Evolutionary conservation across 1,140 invertebrate species (phyloP), one percentile per base, ranked within the genome.

Genomic region (Drosophila kepulauana): DNA sequence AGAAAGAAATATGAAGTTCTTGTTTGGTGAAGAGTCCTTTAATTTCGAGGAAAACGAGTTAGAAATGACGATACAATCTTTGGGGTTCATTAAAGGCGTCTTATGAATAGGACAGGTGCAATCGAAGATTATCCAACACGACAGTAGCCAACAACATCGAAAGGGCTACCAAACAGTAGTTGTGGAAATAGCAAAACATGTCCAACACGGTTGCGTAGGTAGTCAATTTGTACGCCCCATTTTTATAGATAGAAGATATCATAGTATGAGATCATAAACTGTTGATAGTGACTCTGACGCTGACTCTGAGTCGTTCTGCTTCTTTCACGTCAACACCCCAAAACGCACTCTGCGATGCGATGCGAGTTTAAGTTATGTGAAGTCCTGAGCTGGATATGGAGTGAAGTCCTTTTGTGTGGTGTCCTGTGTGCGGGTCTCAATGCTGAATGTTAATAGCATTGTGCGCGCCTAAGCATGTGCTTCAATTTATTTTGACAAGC

Each of bases 401-500:
- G 5, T 38, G 33, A 33, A 38, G 33, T 38, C 52, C 30, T 56
- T 16, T 10, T 10, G 43, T 8, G 25, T 10, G 8, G 43, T 8
- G 25, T 61, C 41, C 11, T 59, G 11, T 56, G 78, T 80, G n/a
- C 11, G 0, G 11, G 11, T 28, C 28, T 54, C 51, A 33, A 33
- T 13, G 30, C 13, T 20, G 75, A 88, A 81, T 84, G 77, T 81
- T 80, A 89, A 81, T 81, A 46, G 73, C 63, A 78, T 59, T 80
- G 70, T 75, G 84, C 49, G 84, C 84, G 80, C 77, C 81, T 84
- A 84, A 84, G 85, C 84, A 88, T 88, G 85, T 88, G 80, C 85
- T 88, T 84, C 84, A 88, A 84, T 87, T 87, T 87, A 88, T 87
- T 69, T 79, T 79, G 82, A 79, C 81, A 78, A 78, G 82, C 70